Conservation (phyloP, 2,888 invertebrate genomes). For the Venusia cambrica region DNA sequence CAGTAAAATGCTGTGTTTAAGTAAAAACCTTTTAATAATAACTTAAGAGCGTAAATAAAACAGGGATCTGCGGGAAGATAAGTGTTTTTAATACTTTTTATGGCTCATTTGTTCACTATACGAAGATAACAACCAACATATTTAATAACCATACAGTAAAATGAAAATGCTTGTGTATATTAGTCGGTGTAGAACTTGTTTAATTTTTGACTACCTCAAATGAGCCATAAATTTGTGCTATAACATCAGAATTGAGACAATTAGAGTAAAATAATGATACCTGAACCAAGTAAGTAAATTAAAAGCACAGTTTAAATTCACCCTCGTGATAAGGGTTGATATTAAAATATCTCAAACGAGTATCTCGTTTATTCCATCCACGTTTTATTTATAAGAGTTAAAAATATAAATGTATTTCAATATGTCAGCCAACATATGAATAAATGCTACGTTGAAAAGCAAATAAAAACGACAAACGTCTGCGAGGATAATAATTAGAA, state of each 20-base stretch:
- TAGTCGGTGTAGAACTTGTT: constrained; percentile 31
- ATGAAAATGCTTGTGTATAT: constrained; percentile 28
- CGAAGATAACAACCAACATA: constrained; percentile 25
- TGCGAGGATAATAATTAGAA: too few relatives aligned
- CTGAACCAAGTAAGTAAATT: constrained; percentile 1
- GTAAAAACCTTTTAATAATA: constrained; percentile 63
- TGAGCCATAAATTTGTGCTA: constrained; percentile 36
- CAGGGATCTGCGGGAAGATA: constrained; percentile 35
- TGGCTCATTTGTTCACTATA: constrained; percentile 31
- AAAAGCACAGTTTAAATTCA: too few relatives aligned
- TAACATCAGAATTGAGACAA: constrained; percentile 28
- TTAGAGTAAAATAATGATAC: constrained; percentile 25
- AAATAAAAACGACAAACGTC: too few relatives aligned
- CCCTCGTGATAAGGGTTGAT: too few relatives aligned
- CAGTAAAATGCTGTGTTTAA: constrained; percentile 51
- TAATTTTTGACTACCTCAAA: constrained; percentile 38
- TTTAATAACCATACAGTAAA: too few relatives aligned
- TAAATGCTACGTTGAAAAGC: too few relatives aligned
- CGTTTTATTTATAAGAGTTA: too few relatives aligned
- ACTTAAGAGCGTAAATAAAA: constrained; percentile 53
- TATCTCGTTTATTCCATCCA: too few relatives aligned
- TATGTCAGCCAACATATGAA: too few relatives aligned
- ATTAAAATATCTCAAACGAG: too few relatives aligned
- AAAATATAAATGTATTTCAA: too few relatives aligned
- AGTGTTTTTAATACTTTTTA: constrained; percentile 26